Evolutionary conservation across 2,113 vertebrate genomes (phyloP).

Genomic region (Rana temporaria): DNA sequence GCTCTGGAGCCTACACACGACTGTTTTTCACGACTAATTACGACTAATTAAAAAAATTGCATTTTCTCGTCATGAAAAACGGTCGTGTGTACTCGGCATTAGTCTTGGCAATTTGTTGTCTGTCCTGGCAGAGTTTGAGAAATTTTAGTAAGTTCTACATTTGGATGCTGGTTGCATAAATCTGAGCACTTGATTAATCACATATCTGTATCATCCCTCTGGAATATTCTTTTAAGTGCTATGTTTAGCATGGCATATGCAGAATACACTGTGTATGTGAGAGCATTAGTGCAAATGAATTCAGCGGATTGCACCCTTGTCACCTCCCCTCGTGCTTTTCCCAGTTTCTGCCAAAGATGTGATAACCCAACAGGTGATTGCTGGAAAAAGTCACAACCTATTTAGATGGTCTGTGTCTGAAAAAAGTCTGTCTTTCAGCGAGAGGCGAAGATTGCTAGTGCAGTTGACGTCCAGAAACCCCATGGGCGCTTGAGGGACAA

Average conservation of each 20-base stretch:
- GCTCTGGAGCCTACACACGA: no score
- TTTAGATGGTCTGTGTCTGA: slow-evolving; percentile 19
- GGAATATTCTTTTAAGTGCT: slow-evolving; percentile 2
- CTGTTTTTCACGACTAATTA: no score
- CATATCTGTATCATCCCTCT: slow-evolving; percentile 12
- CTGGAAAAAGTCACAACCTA: slow-evolving; percentile 46
- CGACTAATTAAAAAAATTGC: no score
- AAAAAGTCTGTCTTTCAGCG: background rate
- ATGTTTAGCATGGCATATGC: slow-evolving; percentile 41
- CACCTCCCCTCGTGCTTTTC: slow-evolving; percentile 26
- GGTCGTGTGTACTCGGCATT: no score
- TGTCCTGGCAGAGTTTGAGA: no score
- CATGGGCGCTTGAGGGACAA: background rate
- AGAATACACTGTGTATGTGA: slow-evolving; percentile 14
- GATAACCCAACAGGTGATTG: slow-evolving; percentile 46
- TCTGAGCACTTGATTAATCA: background rate
- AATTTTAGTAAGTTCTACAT: background rate
- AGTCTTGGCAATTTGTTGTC: no score
- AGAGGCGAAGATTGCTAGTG: background rate
- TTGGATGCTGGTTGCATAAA: background rate
- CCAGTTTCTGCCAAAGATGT: slow-evolving; percentile 25
- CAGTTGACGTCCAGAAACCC: background rate
- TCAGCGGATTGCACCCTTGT: slow-evolving; percentile 17
- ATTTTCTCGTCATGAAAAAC: no score
- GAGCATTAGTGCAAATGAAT: slow-evolving; percentile 50